These are phyloP conservation scores for Lithophane semibrunnea DNA, from an alignment of 2,888 invertebrate species.

Conservation along the genomic window DNA sequence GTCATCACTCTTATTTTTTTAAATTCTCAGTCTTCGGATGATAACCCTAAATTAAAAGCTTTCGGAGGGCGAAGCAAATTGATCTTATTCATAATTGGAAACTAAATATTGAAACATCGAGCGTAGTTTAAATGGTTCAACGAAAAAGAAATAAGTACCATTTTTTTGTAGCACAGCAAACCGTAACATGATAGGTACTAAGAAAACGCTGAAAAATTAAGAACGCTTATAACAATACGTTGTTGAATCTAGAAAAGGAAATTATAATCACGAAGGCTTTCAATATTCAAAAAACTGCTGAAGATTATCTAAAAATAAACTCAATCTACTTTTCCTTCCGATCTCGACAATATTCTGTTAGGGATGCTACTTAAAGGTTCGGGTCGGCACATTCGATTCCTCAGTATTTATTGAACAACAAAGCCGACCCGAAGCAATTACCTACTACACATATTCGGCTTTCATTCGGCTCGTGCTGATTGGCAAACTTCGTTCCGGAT, in stretches of 20 bases:
- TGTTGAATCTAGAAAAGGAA: constrained; percentile 19
- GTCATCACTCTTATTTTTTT: too few species aligned
- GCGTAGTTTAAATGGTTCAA: constrained; percentile 8
- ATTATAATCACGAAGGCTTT: constrained; percentile 14
- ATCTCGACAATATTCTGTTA: constrained; percentile 7
- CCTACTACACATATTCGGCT: not conserved
- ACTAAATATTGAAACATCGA: constrained; percentile 14
- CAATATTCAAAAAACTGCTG: not conserved
- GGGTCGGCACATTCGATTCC: not conserved
- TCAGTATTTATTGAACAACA: not conserved
- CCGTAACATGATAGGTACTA: not conserved
- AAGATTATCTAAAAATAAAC: constrained; percentile 26
- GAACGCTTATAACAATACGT: constrained; percentile 10
- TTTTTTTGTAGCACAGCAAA: not conserved
- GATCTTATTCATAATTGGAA: not conserved
- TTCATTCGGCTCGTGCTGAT: not conserved
- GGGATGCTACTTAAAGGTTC: too few species aligned
- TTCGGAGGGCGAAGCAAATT: not conserved
- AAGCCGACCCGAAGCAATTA: not conserved
- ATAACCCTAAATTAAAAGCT: not conserved
- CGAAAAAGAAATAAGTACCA: not conserved
- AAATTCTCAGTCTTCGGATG: not conserved
- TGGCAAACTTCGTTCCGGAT: too few species aligned
- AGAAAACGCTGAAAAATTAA: not conserved
- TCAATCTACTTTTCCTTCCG: constrained; percentile 6